These are phyloP conservation scores for Bubo blakistoni DNA, from an alignment of 2,113 vertebrate species.

Conservation along the genomic window DNA sequence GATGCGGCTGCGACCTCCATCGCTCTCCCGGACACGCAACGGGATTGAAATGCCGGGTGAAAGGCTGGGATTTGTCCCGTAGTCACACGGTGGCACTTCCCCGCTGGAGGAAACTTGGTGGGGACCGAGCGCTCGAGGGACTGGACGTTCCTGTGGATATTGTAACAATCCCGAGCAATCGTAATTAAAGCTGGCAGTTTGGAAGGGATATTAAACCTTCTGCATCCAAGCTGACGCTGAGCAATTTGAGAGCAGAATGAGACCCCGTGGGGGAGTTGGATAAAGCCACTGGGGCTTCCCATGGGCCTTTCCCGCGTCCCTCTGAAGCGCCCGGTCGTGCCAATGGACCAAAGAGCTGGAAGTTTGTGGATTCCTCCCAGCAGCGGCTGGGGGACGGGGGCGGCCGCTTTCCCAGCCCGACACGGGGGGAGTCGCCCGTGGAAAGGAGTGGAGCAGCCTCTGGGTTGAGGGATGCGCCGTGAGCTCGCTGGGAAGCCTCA, in stretches of 20 bases:
- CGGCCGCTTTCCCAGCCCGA: neutral
- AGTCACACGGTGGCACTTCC: neutral
- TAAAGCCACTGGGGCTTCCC: neutral
- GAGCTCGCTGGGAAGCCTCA: neutral
- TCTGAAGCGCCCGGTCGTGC: neutral
- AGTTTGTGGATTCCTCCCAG: neutral
- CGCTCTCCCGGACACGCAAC: accelerated
- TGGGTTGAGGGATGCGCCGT: neutral
- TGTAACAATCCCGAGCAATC: neutral
- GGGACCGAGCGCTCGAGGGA: neutral
- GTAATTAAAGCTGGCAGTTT: neutral
- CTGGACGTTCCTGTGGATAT: neutral
- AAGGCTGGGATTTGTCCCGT: neutral
- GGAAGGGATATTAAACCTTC: slow-evolving; percentile 22
- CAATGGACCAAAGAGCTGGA: neutral
- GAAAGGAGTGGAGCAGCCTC: neutral
- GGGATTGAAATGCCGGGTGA: neutral
- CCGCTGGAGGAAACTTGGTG: neutral
- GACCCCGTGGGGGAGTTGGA: neutral
- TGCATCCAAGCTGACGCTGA: neutral
- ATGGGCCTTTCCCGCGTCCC: neutral
- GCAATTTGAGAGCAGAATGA: neutral
- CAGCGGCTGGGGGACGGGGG: neutral
- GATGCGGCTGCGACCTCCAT: neutral
- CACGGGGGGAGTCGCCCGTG: accelerated